Evolutionary conservation across 1,140 invertebrate species (phyloP), one percentile per base, ranked within the genome.

Genomic region (Druon quercuslanigerum): DNA sequence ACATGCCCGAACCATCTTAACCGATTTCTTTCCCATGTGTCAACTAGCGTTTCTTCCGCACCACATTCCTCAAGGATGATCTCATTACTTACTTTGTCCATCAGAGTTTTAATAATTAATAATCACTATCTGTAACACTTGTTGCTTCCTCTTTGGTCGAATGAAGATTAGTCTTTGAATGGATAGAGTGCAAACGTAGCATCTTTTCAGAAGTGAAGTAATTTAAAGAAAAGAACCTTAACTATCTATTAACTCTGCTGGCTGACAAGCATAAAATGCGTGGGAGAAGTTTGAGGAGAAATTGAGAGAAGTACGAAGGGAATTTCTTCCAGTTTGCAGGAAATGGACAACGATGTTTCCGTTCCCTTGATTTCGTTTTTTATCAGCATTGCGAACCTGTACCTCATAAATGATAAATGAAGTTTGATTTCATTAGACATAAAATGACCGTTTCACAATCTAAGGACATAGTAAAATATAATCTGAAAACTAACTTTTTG

Each of bases 351-450:
- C 60, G 17, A 17, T 19, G 33, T 50, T 40, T 70, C 40, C 57
- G 11, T 70, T 51, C 12, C 46, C 17, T 66, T 33, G n/a, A 50
- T 70, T 66, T 46, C 16, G 25, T 70, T 20, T 13, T 50, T 52
- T 75, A 40, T 66, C 60, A 66, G 25, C 5, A 20, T 66, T 66
- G 60, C 16, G 40, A 40, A 66, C 33, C 40, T 66, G 33, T 16
- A 40, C 3, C 14, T 33, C n/a, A 66, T 66, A 40, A 66, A 66
- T 66, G 60, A 66, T 66, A 40, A 66, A 33, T 33, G 56, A 40
- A 46, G 14, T 14, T 20, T 40, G 14, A 20, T 4, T 66, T 66
- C 3, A 0, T 40, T 66, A 1, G 25, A 40, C 25, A 40, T 66
- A 8, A 66, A 66, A 66, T n/a, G 40, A 66, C 13, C 40, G 25